These are phyloP conservation scores for Noctua fimbriata DNA, from an alignment of 2,888 invertebrate genomes.

Conservation along the genomic window DNA sequence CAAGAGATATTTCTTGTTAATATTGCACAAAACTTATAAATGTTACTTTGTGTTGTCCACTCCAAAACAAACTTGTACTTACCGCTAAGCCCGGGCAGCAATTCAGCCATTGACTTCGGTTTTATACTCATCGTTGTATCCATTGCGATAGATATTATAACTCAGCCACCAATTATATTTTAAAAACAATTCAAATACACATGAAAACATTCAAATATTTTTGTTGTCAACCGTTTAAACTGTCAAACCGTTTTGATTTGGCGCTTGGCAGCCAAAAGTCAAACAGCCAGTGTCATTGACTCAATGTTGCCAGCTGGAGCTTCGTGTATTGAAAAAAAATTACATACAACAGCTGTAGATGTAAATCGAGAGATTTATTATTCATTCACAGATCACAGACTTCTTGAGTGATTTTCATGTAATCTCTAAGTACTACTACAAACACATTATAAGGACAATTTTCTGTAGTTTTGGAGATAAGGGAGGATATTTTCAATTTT, in stretches of 20 bases:
- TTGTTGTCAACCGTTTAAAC: slow-evolving; percentile 64
- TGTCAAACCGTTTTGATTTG: slow-evolving; percentile 54
- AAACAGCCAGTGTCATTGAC: slow-evolving; percentile 35
- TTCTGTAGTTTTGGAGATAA: too few species aligned
- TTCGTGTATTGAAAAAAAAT: not conserved
- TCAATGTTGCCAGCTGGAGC: slow-evolving; percentile 12
- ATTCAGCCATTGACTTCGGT: slow-evolving; percentile 80
- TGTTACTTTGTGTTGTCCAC: not conserved
- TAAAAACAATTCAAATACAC: slow-evolving; percentile 46
- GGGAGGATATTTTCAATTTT: too few species aligned
- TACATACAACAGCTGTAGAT: too few species aligned
- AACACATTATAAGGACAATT: too few species aligned
- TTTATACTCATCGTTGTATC: slow-evolving; percentile 73
- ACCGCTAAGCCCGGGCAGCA: slow-evolving; percentile 81
- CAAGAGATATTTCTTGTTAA: not conserved
- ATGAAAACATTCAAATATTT: slow-evolving; percentile 64
- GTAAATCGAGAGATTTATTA: too few species aligned
- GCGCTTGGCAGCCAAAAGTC: slow-evolving; percentile 24
- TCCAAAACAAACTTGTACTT: slow-evolving; percentile 50
- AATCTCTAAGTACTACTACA: too few species aligned
- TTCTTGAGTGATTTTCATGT: too few species aligned
- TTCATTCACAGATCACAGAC: too few species aligned
- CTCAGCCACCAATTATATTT: slow-evolving; percentile 26
- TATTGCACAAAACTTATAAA: not conserved
- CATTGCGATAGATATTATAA: slow-evolving; percentile 67